These are phyloP conservation scores for Oryzias melastigma DNA, from an alignment of 2,113 vertebrate genomes.

Conservation along the genomic window DNA sequence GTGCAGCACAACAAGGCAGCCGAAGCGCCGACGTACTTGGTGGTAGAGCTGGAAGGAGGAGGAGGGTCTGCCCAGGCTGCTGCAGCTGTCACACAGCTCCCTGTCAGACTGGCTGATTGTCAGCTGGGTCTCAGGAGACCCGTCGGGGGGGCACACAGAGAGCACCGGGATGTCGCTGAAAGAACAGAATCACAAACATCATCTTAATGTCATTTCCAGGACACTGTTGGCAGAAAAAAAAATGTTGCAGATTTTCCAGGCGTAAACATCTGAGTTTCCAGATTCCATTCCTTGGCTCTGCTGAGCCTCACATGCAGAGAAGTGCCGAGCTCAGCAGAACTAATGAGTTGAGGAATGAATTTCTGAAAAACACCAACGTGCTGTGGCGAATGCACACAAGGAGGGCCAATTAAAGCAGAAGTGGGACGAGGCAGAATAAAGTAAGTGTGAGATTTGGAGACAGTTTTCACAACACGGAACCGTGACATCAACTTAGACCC, in stretches of 20 bases:
- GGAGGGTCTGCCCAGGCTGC: constrained; percentile 64
- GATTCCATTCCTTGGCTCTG: constrained; percentile 6
- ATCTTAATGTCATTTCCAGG: neutral
- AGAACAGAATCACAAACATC: constrained; percentile 4
- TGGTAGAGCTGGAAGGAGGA: constrained; percentile 75
- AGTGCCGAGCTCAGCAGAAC: neutral
- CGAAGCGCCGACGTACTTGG: constrained; percentile 53
- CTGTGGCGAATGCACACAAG: constrained; percentile 19
- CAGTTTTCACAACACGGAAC: constrained; percentile 31
- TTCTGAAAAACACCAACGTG: constrained; percentile 10
- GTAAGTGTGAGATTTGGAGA: constrained; percentile 4
- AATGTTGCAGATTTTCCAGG: neutral
- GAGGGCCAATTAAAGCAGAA: constrained; percentile 41
- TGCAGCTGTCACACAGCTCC: constrained; percentile 68
- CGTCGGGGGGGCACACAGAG: constrained; percentile 76
- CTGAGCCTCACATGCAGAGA: constrained; percentile 13
- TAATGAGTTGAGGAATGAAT: constrained; percentile 38
- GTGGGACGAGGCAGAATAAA: neutral
- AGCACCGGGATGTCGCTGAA: constrained; percentile 74
- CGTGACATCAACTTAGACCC: neutral
- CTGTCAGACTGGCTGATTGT: constrained; percentile 59
- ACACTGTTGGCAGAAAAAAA: neutral
- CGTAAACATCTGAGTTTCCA: constrained; percentile 12
- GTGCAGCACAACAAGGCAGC: neutral
- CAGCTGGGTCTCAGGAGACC: constrained; percentile 51